Evolutionary conservation across 1,140 invertebrate species (phyloP).

Genomic region (Sminthurinus signatus): DNA sequence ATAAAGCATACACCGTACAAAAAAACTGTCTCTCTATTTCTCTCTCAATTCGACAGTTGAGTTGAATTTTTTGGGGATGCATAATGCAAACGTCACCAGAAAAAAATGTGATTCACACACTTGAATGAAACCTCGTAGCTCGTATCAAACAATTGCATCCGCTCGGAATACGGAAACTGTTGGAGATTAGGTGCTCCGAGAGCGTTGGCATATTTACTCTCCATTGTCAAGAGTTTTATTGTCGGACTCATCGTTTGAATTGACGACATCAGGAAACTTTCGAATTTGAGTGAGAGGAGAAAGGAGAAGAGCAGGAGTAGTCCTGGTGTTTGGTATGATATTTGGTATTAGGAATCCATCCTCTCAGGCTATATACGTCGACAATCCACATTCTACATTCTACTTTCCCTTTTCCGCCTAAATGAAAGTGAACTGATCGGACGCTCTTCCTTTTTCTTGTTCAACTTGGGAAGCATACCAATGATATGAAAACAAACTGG

Average conservation of each 20-base stretch:
- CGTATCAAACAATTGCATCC: conserved; percentile 19
- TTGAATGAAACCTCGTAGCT: background rate
- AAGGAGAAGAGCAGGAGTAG: no score
- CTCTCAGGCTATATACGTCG: background rate
- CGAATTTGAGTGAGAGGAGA: no score
- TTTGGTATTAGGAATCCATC: conserved; percentile 7
- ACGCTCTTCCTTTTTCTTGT: conserved; percentile 4
- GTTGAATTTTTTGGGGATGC: no score
- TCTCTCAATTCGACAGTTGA: no score
- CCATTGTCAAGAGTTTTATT: conserved; percentile 19
- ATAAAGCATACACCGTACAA: no score
- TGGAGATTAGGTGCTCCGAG: conserved; percentile 18
- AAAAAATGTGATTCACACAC: conserved; percentile 3
- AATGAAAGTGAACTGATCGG: no score
- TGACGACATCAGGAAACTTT: conserved; percentile 11
- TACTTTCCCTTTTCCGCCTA: no score
- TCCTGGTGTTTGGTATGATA: no score
- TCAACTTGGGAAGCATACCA: background rate
- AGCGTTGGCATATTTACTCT: conserved; percentile 19
- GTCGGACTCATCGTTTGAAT: conserved; percentile 6
- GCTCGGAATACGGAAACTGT: conserved; percentile 24
- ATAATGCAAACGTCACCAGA: background rate
- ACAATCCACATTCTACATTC: background rate
- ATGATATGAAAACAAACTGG: conserved; percentile 4
- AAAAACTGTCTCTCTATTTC: no score